Evolutionary conservation across 2,888 invertebrate species (phyloP).

Genomic region (Gibbula magus): DNA sequence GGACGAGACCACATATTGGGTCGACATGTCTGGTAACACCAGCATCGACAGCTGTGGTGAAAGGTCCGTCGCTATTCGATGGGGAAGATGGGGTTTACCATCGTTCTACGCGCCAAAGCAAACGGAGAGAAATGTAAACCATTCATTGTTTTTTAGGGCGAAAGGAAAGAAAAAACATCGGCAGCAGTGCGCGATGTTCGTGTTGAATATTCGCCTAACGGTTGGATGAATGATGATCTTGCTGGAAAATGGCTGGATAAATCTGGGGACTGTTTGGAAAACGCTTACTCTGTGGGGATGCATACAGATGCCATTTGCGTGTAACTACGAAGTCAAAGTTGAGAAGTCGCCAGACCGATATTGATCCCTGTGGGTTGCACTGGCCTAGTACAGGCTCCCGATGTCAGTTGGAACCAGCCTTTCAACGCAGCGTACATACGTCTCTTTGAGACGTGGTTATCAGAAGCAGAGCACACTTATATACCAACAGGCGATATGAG

Average conservation of each 20-base stretch:
- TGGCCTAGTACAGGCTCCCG: neutral
- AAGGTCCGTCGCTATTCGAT: neutral
- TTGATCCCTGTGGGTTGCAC: neutral
- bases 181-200: neutral
- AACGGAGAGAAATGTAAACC: neutral
- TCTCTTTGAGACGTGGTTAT: neutral
- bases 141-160: neutral
- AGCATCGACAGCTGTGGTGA: neutral
- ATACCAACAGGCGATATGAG: neutral
- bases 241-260: neutral
- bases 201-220: neutral
- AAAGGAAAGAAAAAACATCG: neutral
- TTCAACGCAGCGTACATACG: neutral
- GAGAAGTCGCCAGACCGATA: neutral
- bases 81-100: neutral
- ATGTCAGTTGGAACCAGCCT: neutral
- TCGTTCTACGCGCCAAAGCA: neutral
- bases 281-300: neutral
- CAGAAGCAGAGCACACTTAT: neutral
- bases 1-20: too few species aligned
- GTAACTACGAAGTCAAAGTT: neutral
- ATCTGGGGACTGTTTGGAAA: neutral
- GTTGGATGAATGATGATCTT: neutral
- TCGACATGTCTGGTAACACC: neutral
- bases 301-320: neutral